Percentiles rank a stretch among this genome's conserved stretches.
Evolutionary conservation across 2,888 invertebrate genomes (phyloP).

Genomic region (Agrochola litura): DNA sequence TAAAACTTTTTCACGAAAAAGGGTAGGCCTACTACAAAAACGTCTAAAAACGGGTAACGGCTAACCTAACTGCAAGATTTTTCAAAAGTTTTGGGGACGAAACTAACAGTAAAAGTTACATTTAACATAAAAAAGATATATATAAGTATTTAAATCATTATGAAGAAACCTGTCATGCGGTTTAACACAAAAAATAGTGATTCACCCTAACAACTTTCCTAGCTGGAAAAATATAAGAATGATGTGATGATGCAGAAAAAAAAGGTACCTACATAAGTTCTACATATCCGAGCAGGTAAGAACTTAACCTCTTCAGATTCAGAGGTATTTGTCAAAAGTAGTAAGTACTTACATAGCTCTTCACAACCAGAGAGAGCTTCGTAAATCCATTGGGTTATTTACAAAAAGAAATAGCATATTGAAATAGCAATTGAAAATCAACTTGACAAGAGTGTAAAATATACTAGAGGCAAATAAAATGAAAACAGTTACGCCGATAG

Average conservation of each 20-base stretch:
- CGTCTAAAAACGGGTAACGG: neutral
- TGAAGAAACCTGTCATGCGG: neutral
- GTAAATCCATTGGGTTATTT: constrained; percentile 20
- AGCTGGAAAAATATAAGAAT: neutral
- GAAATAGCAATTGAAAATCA: constrained; percentile 13
- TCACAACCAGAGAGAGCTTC: constrained; percentile 15
- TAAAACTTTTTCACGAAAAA: neutral
- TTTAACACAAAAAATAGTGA: constrained; percentile 6
- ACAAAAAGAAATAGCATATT: constrained; percentile 4
- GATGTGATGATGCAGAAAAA: neutral
- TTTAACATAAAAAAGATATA: neutral
- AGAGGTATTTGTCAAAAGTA: constrained; percentile 28
- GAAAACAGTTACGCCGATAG: constrained; percentile 8
- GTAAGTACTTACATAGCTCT: constrained; percentile 8
- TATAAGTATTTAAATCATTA: neutral
- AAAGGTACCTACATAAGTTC: neutral
- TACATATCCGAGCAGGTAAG: neutral
- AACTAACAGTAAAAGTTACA: neutral
- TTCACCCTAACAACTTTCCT: neutral
- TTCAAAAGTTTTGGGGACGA: neutral
- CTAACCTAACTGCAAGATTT: neutral
- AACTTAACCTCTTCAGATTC: constrained; percentile 4
- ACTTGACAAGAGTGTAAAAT: constrained; percentile 10
- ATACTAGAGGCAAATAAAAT: constrained; percentile 17
- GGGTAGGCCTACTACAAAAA: neutral